These are phyloP conservation scores for Rana temporaria DNA, from an alignment of 2,113 vertebrate genomes.

Conservation along the genomic window DNA sequence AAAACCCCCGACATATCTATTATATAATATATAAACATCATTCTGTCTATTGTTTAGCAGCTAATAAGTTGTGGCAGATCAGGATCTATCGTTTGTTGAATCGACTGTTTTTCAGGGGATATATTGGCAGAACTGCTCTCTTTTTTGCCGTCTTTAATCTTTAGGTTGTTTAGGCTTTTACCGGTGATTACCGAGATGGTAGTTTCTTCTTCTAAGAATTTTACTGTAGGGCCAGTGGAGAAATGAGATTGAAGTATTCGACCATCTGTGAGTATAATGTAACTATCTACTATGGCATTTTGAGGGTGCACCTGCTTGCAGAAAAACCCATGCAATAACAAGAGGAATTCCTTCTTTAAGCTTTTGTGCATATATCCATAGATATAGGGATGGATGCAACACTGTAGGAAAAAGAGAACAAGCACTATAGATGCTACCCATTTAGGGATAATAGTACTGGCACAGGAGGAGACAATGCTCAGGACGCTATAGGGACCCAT, in stretches of 20 bases:
- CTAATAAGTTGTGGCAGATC: slow-evolving; percentile 50
- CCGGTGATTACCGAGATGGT: slow-evolving; percentile 55
- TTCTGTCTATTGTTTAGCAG: slow-evolving; percentile 26
- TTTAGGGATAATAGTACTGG: slow-evolving; percentile 72
- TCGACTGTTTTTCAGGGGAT: slow-evolving; percentile 40
- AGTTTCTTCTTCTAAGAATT: slow-evolving; percentile 54
- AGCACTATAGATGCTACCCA: slow-evolving; percentile 83
- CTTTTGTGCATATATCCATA: slow-evolving; percentile 90
- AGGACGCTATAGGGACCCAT: slow-evolving; percentile 87
- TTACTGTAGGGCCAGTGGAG: slow-evolving; percentile 69
- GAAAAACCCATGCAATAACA: slow-evolving; percentile 77
- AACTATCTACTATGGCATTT: slow-evolving; percentile 74
- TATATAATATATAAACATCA: slow-evolving; percentile 6
- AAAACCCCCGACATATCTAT: slow-evolving; percentile 12
- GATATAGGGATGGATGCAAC: slow-evolving; percentile 87
- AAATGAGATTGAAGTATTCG: slow-evolving; percentile 70
- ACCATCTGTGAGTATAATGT: slow-evolving; percentile 77
- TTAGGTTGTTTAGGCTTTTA: slow-evolving; percentile 51
- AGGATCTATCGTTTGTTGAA: slow-evolving; percentile 6
- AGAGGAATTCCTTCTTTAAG: slow-evolving; percentile 65
- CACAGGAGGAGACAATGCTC: slow-evolving; percentile 75
- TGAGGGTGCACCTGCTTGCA: slow-evolving; percentile 71
- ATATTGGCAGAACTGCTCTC: slow-evolving; percentile 47
- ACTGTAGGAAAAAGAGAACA: slow-evolving; percentile 87
- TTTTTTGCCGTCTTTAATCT: slow-evolving; percentile 49